Evolutionary conservation across 2,113 vertebrate species (phyloP).

Genomic region (Psammodynastes pulverulentus): DNA sequence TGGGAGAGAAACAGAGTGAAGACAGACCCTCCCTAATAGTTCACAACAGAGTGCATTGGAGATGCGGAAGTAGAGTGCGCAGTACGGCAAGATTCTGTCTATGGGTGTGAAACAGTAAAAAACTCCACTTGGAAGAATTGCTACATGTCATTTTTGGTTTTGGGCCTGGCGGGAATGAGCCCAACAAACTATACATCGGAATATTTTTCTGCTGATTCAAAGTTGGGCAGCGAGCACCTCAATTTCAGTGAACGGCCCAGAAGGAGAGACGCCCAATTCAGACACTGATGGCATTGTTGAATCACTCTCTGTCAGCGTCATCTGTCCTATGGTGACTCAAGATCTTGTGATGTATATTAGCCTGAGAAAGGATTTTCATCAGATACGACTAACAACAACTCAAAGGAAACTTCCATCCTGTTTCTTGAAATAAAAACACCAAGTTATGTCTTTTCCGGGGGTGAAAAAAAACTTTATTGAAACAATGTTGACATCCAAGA

Average conservation of each 20-base stretch:
- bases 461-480: background rate
- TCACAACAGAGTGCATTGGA: background rate
- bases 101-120: background rate
- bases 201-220: background rate
- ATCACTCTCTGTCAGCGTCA: background rate
- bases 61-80: background rate
- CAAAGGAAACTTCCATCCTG: background rate
- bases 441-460: background rate
- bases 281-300: background rate
- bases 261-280: background rate
- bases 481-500: background rate
- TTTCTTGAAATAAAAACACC: background rate
- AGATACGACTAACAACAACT: too few species aligned
- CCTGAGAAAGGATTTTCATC: background rate
- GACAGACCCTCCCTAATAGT: background rate
- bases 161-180: background rate
- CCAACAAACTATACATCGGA: background rate
- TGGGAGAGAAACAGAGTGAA: background rate
- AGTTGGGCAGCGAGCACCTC: background rate
- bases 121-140: background rate
- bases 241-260: background rate
- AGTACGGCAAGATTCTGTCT: background rate
- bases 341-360: background rate
- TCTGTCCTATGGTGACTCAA: background rate
- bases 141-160: background rate